Base-by-base conservation (phyloP, 2,888 invertebrate species). In the Tetheella fluctuosa region DNA sequence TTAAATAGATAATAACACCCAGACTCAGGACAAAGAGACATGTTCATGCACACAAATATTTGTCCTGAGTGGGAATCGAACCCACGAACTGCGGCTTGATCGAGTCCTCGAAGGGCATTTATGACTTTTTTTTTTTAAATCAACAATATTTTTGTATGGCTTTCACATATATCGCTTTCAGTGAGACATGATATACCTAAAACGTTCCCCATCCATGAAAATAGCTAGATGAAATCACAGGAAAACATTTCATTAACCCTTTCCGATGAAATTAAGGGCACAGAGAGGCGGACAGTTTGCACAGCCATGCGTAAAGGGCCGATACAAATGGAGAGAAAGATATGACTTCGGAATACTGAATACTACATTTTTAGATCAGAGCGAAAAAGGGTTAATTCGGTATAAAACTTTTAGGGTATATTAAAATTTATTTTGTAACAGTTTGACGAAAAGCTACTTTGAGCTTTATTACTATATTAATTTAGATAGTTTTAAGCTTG, bases 201-300 rank as follows among this genome's bases (percentile, higher is more conserved):
- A 6, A 10, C 20, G 20, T 10, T 4, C 2, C 17, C 20, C n/a
- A 10, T 48, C 7, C 10, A n/a, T 20, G 20, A 48, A n/a, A 48
- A 48, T 48, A 20, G 48, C 48, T 7, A 48, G 48, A 48, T 48
- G 52, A 58, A 52, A 58, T 54, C 52, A 34, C 42, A 52, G 52
- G 56, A 20, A 48, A 52, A 68, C 70, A 66, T 73, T 74, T 75
- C 69, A 73, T 75, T 74, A 75, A 69, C 72, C 68, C 71, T 70
- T 64, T 61, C 64, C 69, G 62, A 75, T 71, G 65, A 68, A 75
- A 74, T 74, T 74, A 73, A 74, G 48, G 68, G 64, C 56, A 63
- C 34, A 7, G 13, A 30, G 34, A 34, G 13, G 34, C 13, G 34
- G 59, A 63, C 68, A 56, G 61, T 30, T 56, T 23, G 64, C 52